Percentiles rank a stretch among this genome's conserved stretches.
Evolutionary conservation across 1,140 invertebrate genomes (phyloP).

Genomic region (Latrodectus geometricus): DNA sequence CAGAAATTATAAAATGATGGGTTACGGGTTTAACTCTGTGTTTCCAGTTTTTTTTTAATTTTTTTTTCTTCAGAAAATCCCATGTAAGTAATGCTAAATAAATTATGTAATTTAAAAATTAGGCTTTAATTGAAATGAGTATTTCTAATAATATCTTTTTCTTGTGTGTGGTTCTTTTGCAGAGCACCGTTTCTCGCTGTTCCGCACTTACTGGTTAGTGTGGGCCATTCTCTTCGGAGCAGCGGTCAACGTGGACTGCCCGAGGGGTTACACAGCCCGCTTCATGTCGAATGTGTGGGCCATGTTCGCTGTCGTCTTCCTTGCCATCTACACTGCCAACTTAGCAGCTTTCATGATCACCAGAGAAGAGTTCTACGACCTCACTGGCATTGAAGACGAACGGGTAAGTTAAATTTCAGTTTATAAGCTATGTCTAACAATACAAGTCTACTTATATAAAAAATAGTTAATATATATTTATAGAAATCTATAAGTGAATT

Average conservation of each 20-base stretch:
- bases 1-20: too few relatives aligned
- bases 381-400: conserved; percentile 90
- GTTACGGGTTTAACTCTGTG: too few relatives aligned
- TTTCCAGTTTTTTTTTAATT: too few relatives aligned
- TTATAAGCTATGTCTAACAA: too few relatives aligned
- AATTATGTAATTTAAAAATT: too few relatives aligned
- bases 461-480: too few relatives aligned
- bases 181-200: conserved; percentile 89
- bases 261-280: conserved; percentile 89
- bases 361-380: conserved; percentile 95
- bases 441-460: too few relatives aligned
- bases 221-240: conserved; percentile 99
- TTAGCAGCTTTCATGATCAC: conserved; percentile 99
- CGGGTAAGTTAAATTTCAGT: conserved; percentile 68
- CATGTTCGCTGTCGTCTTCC: conserved; percentile 94
- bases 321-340: conserved; percentile 95
- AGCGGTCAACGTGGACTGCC: conserved; percentile 95
- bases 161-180: not conserved
- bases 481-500: too few relatives aligned
- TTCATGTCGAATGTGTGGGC: conserved; percentile 99
- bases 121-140: too few relatives aligned
- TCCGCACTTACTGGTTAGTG: conserved; percentile 97
- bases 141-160: not conserved
- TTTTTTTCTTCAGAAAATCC: too few relatives aligned
- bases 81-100: too few relatives aligned